Base-by-base conservation (phyloP, 2,113 vertebrate species). In the Ondatra zibethicus region DNA sequence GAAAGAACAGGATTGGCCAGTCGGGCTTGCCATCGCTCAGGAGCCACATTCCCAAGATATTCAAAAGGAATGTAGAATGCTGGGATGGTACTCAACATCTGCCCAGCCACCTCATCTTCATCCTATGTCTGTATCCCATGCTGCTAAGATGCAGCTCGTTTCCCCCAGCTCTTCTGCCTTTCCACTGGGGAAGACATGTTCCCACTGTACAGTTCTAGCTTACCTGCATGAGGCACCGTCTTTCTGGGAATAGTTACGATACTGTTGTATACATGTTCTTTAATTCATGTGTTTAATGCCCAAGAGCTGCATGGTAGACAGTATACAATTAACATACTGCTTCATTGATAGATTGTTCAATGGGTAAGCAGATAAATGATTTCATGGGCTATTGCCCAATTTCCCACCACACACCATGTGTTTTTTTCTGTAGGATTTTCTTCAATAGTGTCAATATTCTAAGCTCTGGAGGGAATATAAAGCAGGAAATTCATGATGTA, bases 371-470 rank as follows among this genome's bases (percentile, higher is more conserved):
- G 76, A 36, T 75, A 94, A 55, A 19, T 72, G 72, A 73, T 25
- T 89, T 66, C n/a, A 65, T 1, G 39, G 13, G n/a, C 66, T 52
- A 82, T 47, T 92, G 78, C 31, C 31, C 75, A 89, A 50, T 88
- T 93, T 90, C 52, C 23, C 25, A 27, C 31, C 52, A n/a, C 47
- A 10, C 93, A 82, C 25, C 55, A 75, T 55, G 23, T 39, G 25
- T 33, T 39, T 76, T 75, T 76, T 66, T 88, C 45, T 88, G 9
- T 6, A 82, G 77, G 42, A 3, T 68, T 93, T 93, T 82, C 87
- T 73, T 82, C n/a, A 92, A 66, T 45, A 70, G 7, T 7, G 81
- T 75, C 29, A 73, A 33, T 82, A 45, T 77, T 81, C n/a, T 66
- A 61, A 16, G 19, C 42, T 45, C 55, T 55, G 16, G 47, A 82